Percentiles rank a stretch among this genome's conserved stretches.
phyloP scores from a whole-genome alignment of 1,140 invertebrate genomes.

The Wasmannia auropunctata region DNA sequence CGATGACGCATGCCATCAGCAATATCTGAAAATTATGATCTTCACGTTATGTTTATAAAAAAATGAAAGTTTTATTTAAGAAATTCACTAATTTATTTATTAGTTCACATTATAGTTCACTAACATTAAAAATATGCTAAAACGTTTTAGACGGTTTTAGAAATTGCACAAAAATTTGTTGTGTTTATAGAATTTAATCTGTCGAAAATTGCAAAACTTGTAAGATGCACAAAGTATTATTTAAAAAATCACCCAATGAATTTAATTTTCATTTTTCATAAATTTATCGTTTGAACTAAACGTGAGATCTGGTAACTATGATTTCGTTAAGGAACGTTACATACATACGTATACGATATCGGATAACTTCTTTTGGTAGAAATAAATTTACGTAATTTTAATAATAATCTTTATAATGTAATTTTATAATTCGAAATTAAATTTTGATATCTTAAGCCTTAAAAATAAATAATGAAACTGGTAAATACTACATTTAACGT shows the following conservation, averaged over 20 bases:
- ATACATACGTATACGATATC: background rate
- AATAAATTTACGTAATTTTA: background rate
- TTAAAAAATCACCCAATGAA: background rate
- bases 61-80: background rate
- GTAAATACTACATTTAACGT: no score
- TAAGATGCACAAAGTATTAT: background rate
- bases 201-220: background rate
- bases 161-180: background rate
- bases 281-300: background rate
- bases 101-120: no score
- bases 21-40: background rate
- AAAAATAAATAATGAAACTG: constrained; percentile 5
- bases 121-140: background rate
- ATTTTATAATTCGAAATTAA: background rate
- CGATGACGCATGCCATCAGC: background rate
- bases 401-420: background rate
- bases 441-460: background rate
- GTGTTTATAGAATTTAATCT: background rate
- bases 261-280: background rate
- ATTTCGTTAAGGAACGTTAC: background rate
- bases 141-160: background rate
- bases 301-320: background rate
- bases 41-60: background rate
- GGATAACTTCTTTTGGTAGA: background rate
- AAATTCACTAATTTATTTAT: no score